Base-by-base conservation (phyloP, 2,888 invertebrate genomes). In the Griposia aprilina region DNA sequence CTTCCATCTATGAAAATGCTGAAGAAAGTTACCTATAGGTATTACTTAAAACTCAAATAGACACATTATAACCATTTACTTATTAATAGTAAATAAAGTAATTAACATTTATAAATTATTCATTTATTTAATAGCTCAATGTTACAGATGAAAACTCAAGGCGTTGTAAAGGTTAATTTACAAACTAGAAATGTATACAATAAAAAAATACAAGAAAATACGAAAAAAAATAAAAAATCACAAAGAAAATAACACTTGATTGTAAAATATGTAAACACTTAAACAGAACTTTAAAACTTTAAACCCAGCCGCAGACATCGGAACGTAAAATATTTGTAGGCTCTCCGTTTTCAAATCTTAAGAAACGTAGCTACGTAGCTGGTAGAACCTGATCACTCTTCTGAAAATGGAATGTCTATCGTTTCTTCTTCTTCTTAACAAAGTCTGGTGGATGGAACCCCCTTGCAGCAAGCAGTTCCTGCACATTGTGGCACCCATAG, bases 371-470 rank as follows among this genome's bases (percentile, higher is more conserved):
- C 17, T 52, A 23, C 2, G 57, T 57, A 57, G n/a, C n/a, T 13
- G n/a, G 52, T 10, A 7, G 23, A 10, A 8, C 10, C 4, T 23
- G 55, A 23, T 55, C 55, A 55, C 23, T 55, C 3, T 55, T 55
- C 55, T 55, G 10, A 23, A 55, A 23, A 55, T 23, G 20, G 2
- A 55, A 55, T 23, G 23, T 23, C 1, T 23, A 23, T 23, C 23
- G 55, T 55, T 98, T 98, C 93, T 98, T 98, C 94, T 99, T 99
- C 94, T 98, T 99, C 95, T 98, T 98, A 89, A 98, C 98, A 11
- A 98, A 98, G 84, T 98, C 98, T 0, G 98, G 98, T 98, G 99
- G 99, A 52, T 98, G 98, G 93, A 99, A 99, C 0, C 99, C 99
- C 85, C 99, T 97, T 60, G 98, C 98, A 89, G 98, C 98, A 23